These are phyloP conservation scores for Busseola fusca DNA, from an alignment of 2,888 invertebrate species.

Conservation along the genomic window DNA sequence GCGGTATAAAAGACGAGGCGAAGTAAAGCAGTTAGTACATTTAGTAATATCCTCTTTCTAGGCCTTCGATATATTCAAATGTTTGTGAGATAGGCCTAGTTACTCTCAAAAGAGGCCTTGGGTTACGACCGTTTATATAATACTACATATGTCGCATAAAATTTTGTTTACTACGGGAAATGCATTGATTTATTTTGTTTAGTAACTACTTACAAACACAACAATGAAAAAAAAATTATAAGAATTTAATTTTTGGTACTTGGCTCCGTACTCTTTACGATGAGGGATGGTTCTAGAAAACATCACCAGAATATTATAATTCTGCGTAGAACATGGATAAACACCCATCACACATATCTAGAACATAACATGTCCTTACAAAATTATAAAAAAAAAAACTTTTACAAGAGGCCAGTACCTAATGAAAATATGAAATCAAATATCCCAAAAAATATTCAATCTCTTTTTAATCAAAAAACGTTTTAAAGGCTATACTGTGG, in stretches of 20 bases:
- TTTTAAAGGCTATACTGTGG: not conserved
- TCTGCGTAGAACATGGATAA: not conserved
- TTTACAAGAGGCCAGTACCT: not conserved
- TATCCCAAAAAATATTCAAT: too few species aligned
- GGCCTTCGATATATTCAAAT: conserved; percentile 50
- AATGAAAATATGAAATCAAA: not conserved
- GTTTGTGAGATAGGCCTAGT: conserved; percentile 5
- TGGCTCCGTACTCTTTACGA: too few species aligned
- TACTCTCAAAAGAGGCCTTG: conserved; percentile 33
- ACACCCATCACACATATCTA: too few species aligned
- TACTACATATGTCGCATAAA: conserved; percentile 19
- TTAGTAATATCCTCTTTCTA: conserved; percentile 35
- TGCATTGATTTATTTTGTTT: not conserved
- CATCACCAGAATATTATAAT: not conserved
- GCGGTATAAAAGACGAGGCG: too few species aligned
- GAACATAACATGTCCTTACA: too few species aligned
- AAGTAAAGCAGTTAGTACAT: conserved; percentile 4
- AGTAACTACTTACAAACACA: not conserved
- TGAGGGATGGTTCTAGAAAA: not conserved
- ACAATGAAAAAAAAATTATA: not conserved
- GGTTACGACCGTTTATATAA: conserved; percentile 20
- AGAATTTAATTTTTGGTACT: too few species aligned
- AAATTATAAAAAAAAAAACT: not conserved
- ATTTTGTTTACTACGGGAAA: conserved; percentile 7
- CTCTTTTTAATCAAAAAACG: not conserved